Evolutionary conservation across 2,888 invertebrate genomes (phyloP), one percentile per base, ranked within the genome.

Genomic region (Plebejus argus): DNA sequence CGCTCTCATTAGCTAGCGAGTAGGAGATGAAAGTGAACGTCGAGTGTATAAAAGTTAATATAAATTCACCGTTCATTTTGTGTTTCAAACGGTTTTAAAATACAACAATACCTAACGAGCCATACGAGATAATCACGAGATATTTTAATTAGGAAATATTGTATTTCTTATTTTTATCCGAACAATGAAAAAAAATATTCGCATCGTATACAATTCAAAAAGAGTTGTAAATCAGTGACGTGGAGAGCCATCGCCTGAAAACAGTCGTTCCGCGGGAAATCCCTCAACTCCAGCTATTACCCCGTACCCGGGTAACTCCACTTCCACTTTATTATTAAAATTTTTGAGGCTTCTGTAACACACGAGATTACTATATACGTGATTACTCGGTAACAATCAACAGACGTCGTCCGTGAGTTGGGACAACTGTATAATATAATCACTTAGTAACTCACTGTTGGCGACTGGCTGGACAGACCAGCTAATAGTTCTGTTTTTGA

Each of bases 271-370:
- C 28, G 66, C 10, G 15, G 5, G 66, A 28, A 28, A 33, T 15
- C 66, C 28, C 66, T 66, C 66, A 28, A 33, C 66, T 66, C 33
- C 58, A 20, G 20, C 20, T 28, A 28, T 66, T 66, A 33, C 28
- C 66, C 5, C 28, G 12, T 66, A 33, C 28, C 66, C 5, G 66
- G 12, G 15, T 66, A 28, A 33, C 5, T 66, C 28, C 66, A 66
- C 66, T 33, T 66, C 28, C 18, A 66, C 12, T 66, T 66, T 66
- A 66, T 58, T 58, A n/a, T 66, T 66, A 28, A 33, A 66, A 15
- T 66, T 66, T 66, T 66, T 28, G 15, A 28, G 28, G 28, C 66
- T 66, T 66, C 66, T 18, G 66, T 66, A 66, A 33, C 6, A 28
- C 3, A 66, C 15, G 15, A 23, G 8, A 15, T 66, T 66, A 33